A percentile compares a stretch with the other conserved stretches of the same genome.
Conservation (phyloP, 2,797 vertebrate genomes). For the Glyptemys insculpta region DNA sequence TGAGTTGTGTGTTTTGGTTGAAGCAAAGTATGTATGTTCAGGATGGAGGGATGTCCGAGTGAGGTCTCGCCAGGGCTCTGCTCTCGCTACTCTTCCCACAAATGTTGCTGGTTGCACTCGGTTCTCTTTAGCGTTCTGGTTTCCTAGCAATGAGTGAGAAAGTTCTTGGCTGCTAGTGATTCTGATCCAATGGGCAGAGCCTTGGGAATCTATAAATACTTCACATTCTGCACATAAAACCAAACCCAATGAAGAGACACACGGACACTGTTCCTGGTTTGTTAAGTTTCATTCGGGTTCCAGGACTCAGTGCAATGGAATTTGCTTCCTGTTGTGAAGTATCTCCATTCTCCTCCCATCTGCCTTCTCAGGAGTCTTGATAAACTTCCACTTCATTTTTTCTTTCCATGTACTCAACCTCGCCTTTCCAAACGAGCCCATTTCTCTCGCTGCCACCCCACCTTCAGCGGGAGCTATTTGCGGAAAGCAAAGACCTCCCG, state of each 20-base stretch:
- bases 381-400: neutral
- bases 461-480: slow-evolving; percentile 81
- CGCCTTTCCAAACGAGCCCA: slow-evolving; percentile 54
- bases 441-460: neutral
- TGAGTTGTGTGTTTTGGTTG: slow-evolving; percentile 5
- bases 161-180: slow-evolving; percentile 31
- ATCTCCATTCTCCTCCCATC: neutral
- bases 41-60: neutral
- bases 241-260: neutral
- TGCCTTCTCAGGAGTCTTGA: neutral
- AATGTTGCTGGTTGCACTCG: neutral
- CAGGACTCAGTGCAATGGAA: neutral
- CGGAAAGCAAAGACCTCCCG: slow-evolving; percentile 93
- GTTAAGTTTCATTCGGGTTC: neutral
- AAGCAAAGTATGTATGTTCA: neutral
- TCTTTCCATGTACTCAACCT: neutral
- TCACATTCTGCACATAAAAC: slow-evolving; percentile 37
- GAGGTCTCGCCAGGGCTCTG: neutral
- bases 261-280: neutral
- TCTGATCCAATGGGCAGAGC: slow-evolving; percentile 44
- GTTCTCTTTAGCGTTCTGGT: neutral
- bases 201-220: slow-evolving; percentile 49
- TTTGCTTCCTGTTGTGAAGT: neutral
- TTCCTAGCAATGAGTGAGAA: neutral
- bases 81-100: slow-evolving; percentile 1